Conservation (phyloP, 2,797 vertebrate genomes). For the Psittacula echo region DNA sequence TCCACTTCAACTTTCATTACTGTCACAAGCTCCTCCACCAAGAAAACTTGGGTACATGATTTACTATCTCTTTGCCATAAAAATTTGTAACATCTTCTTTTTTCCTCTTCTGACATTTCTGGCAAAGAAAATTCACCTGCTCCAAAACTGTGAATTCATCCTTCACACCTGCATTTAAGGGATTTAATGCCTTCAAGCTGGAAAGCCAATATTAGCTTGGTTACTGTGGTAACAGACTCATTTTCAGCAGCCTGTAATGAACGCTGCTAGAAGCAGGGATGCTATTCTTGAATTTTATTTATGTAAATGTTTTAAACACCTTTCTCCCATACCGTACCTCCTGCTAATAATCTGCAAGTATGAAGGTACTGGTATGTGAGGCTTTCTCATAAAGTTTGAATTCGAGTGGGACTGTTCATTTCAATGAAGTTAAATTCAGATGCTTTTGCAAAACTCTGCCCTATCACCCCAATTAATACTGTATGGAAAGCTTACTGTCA, state of each 20-base stretch:
- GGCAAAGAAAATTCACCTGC: not conserved
- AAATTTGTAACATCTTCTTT: not conserved
- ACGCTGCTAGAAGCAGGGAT: slow-evolving; percentile 24
- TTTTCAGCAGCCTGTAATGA: slow-evolving; percentile 62
- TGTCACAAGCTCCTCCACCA: not conserved
- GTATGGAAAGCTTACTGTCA: not conserved
- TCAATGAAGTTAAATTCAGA: not conserved
- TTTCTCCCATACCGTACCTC: not conserved
- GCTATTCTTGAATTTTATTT: slow-evolving; percentile 64
- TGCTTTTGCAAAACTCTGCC: not conserved
- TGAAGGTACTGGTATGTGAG: not conserved
- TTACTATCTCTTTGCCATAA: not conserved
- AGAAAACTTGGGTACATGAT: not conserved
- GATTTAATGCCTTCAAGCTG: slow-evolving; percentile 37
- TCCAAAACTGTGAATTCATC: slow-evolving; percentile 20
- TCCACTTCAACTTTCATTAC: not conserved
- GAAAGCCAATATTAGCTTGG: slow-evolving; percentile 61
- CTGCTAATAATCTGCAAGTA: not conserved
- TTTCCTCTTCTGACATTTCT: not conserved
- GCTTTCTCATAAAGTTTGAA: not conserved
- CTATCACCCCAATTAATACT: not conserved
- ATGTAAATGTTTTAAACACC: slow-evolving; percentile 55
- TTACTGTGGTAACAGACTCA: slow-evolving; percentile 70
- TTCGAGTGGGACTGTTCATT: not conserved
- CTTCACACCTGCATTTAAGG: slow-evolving; percentile 50